Evolutionary conservation across 2,888 invertebrate species (phyloP), one percentile per base, ranked within the genome.

Genomic region (Toxonevra muliebris): DNA sequence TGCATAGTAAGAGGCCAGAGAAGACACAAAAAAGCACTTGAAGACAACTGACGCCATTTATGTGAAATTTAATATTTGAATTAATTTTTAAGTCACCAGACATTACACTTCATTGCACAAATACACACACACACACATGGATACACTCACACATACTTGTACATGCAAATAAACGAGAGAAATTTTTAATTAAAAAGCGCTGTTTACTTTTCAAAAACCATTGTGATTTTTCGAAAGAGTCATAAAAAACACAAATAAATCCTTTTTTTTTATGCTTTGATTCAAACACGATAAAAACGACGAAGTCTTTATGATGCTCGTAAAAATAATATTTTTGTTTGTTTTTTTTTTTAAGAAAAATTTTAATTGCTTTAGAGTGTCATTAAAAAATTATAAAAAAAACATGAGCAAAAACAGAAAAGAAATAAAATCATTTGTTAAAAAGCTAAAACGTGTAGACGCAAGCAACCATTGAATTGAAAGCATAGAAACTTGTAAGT

Each of bases 291-390:
- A 11, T 19, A 8, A 1, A 17, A 40, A 61, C 13, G 54, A 10
- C 11, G 30, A 30, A 30, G 20, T 30, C 43, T 62, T 62, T 42
- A 43, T 42, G 53, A 13, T 12, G 3, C 15, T 19, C 17, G 53
- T 52, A 42, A 61, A 61, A 61, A 42, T 53, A 61, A 19, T 17
- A 41, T 61, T 52, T 61, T 30, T 30, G 2, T 30, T 30, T 30
- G 2, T 30, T 30, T 30, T 30, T 7, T 30, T 30, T 13, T 13
- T 7, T 8, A 41, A 19, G n/a, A 50, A 41, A 15, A 19, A 41
- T 78, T 79, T 79, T 76, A 77, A 79, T 77, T 76, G 75, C 75
- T 73, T 20, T 75, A 71, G 77, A 79, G 76, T 77, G 74, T 73
- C 76, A 75, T 76, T 78, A 76, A 76, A 76, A 77, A 73, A 71